Base-by-base conservation (phyloP, 2,888 invertebrate species). In the Pandemis corylana region DNA sequence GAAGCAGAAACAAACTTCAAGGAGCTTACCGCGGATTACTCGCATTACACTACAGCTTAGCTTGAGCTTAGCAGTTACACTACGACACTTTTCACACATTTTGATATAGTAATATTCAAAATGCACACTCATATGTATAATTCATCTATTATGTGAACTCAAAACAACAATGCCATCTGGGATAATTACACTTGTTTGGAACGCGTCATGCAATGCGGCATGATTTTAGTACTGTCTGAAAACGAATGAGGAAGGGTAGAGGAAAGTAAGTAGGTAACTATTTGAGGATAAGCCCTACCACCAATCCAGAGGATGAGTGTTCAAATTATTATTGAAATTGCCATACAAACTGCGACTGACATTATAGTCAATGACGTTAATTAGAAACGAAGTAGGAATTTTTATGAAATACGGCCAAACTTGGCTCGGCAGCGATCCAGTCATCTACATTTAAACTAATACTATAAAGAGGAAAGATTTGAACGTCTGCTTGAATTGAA, bases 21-120 rank as follows among this genome's bases (percentile, higher is more conserved):
- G 59, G 49, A 28, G 74, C 69, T 74, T 61, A 74, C 44, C 59
- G 20, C 63, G 64, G 56, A 68, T 68, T 68, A 74, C 46, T 61
- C 13, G 73, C 46, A 59, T 42, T 42, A 12, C 56, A 41, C 44
- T 20, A 73, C 41, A 42, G 59, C 74, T 68, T 64, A 63, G 46
- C 63, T 20, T 20, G 20, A 20, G 20, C 20, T 20, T 20, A 20
- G 20, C 20, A 20, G 20, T 20, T 20, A 20, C 42, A 64, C 46
- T 20, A 46, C 12, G 20, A 10, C 20, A 20, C 20, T 44, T 64
- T 44, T 42, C 15, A 46, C 41, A 46, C 44, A 64, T 10, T 6
- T 2, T 10, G 15, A 28, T 20, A 28, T 28, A 12, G 5, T 59
- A 28, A 10, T 28, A 28, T 56, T 12, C 5, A 59, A 28, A 51